phyloP scores from a whole-genome alignment of 2,888 invertebrate genomes.

The Julus scanicus region DNA sequence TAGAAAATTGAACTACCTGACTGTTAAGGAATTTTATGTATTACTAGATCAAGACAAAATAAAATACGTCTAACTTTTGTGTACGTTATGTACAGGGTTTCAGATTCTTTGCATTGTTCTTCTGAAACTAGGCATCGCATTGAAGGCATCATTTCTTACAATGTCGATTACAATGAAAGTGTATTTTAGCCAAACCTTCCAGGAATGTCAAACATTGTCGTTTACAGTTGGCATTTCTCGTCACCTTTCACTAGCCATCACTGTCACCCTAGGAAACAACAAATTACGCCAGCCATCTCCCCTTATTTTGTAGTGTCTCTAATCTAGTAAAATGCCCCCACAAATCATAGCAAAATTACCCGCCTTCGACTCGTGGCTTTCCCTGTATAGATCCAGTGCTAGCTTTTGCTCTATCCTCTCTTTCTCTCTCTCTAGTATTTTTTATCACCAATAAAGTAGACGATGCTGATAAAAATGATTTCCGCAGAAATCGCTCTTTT shows the following conservation, averaged over 20 bases:
- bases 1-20: too few species aligned
- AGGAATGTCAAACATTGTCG: neutral
- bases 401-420: neutral
- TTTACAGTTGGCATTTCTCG: neutral
- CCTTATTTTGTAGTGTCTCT: constrained; percentile 27
- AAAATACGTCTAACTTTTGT: too few species aligned
- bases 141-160: too few species aligned
- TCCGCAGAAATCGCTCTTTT: constrained; percentile 16
- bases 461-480: constrained; percentile 33
- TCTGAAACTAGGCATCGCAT: too few species aligned
- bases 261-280: neutral
- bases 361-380: neutral
- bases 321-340: neutral
- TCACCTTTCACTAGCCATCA: neutral
- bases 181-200: too few species aligned
- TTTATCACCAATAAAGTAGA: constrained; percentile 28
- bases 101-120: too few species aligned
- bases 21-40: too few species aligned
- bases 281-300: neutral
- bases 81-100: too few species aligned
- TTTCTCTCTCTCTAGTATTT: neutral
- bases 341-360: neutral
- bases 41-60: too few species aligned
- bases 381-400: neutral
- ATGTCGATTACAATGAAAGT: too few species aligned